phyloP scores from a whole-genome alignment of 1,140 invertebrate genomes.

The Caenorhabditis briggsae region DNA sequence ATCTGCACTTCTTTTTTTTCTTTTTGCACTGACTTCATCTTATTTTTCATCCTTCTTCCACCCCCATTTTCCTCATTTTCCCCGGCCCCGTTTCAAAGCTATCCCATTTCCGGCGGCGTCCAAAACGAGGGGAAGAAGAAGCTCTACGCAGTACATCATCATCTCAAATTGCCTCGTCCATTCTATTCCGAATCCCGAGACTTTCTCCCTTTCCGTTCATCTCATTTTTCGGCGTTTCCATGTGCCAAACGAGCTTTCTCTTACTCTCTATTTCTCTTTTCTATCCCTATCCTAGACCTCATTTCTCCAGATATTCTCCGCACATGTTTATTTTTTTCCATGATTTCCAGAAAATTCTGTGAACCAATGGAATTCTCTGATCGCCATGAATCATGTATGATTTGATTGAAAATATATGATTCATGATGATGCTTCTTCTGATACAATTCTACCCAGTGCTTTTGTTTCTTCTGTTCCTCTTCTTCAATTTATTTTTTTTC shows the following conservation, averaged over 20 bases:
- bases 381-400: not conserved
- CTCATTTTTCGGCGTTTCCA: conserved; percentile 36
- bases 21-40: not conserved
- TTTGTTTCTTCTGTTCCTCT: not conserved
- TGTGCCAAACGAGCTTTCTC: not conserved
- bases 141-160: conserved; percentile 20
- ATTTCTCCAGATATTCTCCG: not conserved
- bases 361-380: not conserved
- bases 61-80: not conserved
- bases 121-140: not conserved
- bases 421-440: not conserved
- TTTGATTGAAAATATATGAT: conserved; percentile 5
- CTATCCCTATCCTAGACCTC: no score
- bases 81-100: not conserved
- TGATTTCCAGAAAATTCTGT: not conserved
- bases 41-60: not conserved
- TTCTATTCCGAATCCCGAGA: not conserved
- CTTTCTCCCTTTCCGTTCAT: not conserved
- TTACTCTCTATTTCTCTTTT: not conserved
- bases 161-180: not conserved
- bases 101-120: conserved; percentile 31
- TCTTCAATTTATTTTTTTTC: not conserved
- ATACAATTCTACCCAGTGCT: not conserved
- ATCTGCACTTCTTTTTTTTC: no score
- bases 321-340: not conserved